Percentiles rank a stretch among this genome's conserved stretches.
phyloP scores from a whole-genome alignment of 2,888 invertebrate species.

The Anorthoa munda region DNA sequence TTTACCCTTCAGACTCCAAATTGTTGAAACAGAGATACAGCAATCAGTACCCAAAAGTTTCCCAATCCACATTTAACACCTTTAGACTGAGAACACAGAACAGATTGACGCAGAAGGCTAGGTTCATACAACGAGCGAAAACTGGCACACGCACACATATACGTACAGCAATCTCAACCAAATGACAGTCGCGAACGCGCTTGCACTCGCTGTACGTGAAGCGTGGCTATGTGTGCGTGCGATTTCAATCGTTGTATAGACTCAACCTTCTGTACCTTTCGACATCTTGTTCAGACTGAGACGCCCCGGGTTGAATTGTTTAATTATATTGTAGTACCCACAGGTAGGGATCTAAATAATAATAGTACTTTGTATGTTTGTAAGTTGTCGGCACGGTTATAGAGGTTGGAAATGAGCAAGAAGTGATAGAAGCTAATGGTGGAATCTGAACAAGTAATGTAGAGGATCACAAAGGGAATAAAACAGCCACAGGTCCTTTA shows the following conservation, averaged over 20 bases:
- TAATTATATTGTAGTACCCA: slow-evolving; percentile 63
- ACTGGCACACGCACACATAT: not conserved
- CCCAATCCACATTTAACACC: slow-evolving; percentile 67
- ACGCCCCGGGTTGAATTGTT: slow-evolving; percentile 57
- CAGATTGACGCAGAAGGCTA: slow-evolving; percentile 2
- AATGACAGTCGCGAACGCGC: not conserved
- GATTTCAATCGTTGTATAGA: not conserved
- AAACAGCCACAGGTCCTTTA: not conserved
- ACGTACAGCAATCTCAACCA: not conserved
- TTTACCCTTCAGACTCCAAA: slow-evolving; percentile 43
- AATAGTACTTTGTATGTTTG: slow-evolving; percentile 56
- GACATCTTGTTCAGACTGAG: slow-evolving; percentile 18
- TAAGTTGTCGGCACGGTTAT: slow-evolving; percentile 8
- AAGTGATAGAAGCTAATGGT: not conserved
- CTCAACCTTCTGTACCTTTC: not conserved
- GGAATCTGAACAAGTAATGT: not conserved
- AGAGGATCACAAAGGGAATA: not conserved
- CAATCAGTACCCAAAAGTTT: slow-evolving; percentile 64
- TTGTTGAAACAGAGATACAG: slow-evolving; percentile 63
- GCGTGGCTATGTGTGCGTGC: not conserved
- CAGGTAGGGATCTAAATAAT: slow-evolving; percentile 57
- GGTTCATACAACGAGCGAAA: not conserved
- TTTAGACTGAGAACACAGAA: slow-evolving; percentile 21
- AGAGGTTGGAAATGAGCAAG: slow-evolving; percentile 2
- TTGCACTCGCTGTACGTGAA: not conserved